Conservation (phyloP, 2,888 invertebrate species). For the Leucophenga montana region DNA sequence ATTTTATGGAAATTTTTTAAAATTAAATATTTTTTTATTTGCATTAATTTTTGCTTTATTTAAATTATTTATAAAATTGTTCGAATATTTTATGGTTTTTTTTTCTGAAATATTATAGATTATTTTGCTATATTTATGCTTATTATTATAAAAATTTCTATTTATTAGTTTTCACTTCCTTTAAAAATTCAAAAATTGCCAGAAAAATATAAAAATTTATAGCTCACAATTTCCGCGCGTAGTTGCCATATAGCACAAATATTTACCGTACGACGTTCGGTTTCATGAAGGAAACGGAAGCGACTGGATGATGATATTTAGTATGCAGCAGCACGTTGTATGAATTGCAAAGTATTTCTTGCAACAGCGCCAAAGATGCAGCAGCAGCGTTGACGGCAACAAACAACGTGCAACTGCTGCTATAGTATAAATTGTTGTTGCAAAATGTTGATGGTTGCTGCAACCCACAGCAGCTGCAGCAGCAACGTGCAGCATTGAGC, state of each 20-base stretch:
- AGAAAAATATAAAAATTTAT: background rate
- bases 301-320: slow-evolving; percentile 51
- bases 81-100: too few relatives aligned
- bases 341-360: slow-evolving; percentile 21
- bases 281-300: slow-evolving; percentile 54
- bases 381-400: slow-evolving; percentile 24
- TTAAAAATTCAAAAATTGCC: background rate
- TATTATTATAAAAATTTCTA: slow-evolving; percentile 5
- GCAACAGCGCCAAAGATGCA: slow-evolving; percentile 16
- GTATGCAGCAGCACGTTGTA: slow-evolving; percentile 46
- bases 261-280: slow-evolving; percentile 38
- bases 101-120: background rate
- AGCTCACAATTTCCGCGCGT: background rate
- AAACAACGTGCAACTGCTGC: slow-evolving; percentile 8
- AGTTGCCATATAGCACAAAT: slow-evolving; percentile 11
- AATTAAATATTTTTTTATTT: too few relatives aligned
- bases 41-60: too few relatives aligned
- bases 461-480: slow-evolving; percentile 19
- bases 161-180: slow-evolving; percentile 6
- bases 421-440: too few relatives aligned
- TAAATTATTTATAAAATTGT: too few relatives aligned
- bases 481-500: slow-evolving; percentile 6
- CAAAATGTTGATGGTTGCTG: slow-evolving; percentile 34
- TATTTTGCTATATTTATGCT: background rate
- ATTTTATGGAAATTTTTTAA: too few relatives aligned